Percentiles rank a stretch among this genome's conserved stretches.
Conservation (phyloP, 2,113 vertebrate species). For the Sylvia atricapilla region DNA sequence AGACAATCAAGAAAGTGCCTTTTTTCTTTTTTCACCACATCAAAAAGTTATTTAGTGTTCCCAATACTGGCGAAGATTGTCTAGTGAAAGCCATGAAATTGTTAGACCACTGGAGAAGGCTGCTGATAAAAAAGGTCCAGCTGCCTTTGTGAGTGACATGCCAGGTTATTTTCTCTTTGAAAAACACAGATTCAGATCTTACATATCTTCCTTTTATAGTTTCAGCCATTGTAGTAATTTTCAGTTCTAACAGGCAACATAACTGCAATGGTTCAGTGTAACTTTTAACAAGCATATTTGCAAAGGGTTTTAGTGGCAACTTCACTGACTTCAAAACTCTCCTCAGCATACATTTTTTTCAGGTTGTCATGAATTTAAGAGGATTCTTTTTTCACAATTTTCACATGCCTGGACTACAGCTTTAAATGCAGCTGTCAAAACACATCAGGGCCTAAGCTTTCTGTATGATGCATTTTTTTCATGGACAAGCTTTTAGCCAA, state of each 20-base stretch:
- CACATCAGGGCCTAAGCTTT: background rate
- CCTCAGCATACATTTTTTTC: conserved; percentile 8
- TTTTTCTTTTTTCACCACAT: background rate
- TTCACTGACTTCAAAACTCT: conserved; percentile 27
- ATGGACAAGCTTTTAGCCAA: background rate
- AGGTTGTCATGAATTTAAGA: conserved; percentile 25
- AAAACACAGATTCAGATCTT: background rate
- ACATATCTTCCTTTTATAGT: background rate
- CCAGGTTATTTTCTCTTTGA: background rate
- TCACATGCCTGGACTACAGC: background rate
- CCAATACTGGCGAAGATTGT: background rate
- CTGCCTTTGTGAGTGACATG: background rate
- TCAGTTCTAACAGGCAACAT: background rate
- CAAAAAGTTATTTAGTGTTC: background rate
- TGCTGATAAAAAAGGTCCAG: background rate
- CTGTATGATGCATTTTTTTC: background rate
- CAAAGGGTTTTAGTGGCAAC: background rate
- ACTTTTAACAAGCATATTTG: background rate
- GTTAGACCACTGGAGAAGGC: background rate
- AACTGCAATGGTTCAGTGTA: background rate
- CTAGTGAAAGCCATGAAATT: background rate
- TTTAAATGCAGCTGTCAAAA: background rate
- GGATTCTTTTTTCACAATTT: background rate
- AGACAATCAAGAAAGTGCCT: accelerated
- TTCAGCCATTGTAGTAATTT: background rate